Percentiles rank a stretch among this genome's conserved stretches.
These are phyloP conservation scores for Stenolophus ochropezus DNA, from an alignment of 2,888 invertebrate species.

Conservation along the genomic window DNA sequence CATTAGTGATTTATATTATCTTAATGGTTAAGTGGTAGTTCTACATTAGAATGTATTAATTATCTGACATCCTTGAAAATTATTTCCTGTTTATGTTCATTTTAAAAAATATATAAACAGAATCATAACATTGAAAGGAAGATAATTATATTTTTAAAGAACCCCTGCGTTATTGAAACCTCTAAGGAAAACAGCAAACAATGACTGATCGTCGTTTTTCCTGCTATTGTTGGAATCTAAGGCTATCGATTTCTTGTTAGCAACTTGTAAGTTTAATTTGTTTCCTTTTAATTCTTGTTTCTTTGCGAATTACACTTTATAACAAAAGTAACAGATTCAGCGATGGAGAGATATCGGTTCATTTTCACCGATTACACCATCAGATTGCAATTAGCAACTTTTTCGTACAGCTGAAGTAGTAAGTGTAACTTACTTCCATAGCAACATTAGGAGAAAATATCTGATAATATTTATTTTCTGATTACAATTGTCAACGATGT, in stretches of 20 bases:
- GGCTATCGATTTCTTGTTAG: background rate
- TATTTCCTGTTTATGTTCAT: too few relatives aligned
- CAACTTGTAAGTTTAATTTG: background rate
- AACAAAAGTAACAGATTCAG: background rate
- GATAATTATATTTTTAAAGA: background rate
- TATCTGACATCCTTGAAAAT: too few relatives aligned
- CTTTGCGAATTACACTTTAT: background rate
- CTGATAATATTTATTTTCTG: too few relatives aligned
- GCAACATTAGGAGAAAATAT: too few relatives aligned
- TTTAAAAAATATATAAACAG: background rate
- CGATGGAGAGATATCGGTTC: background rate
- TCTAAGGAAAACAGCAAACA: background rate
- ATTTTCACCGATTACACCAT: too few relatives aligned
- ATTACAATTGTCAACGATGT: too few relatives aligned
- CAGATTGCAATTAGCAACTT: too few relatives aligned
- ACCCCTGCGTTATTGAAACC: background rate
- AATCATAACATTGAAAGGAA: background rate
- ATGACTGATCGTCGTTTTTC: background rate
- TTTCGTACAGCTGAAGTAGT: too few relatives aligned
- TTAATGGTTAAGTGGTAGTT: too few relatives aligned
- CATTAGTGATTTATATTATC: too few relatives aligned
- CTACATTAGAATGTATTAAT: too few relatives aligned
- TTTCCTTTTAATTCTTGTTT: constrained; percentile 2
- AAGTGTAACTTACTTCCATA: too few relatives aligned
- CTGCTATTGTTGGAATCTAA: background rate